A percentile compares a stretch with the other conserved stretches of the same genome.
phyloP scores from a whole-genome alignment of 2,113 vertebrate genomes.

The Crypturellus undulatus region DNA sequence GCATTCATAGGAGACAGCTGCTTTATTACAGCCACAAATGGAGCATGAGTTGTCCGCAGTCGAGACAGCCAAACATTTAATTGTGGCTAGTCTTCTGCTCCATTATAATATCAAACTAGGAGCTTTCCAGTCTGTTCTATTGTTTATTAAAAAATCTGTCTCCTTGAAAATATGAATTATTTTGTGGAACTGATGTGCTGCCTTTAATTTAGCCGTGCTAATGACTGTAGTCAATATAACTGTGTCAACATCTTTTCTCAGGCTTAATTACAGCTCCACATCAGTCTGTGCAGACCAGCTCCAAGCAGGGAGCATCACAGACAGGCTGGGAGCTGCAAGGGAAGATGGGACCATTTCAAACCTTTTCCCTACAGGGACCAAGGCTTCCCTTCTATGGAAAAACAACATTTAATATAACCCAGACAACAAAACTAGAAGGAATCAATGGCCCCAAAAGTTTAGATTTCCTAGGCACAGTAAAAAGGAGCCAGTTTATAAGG shows the following conservation, averaged over 20 bases:
- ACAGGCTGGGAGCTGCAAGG: neutral
- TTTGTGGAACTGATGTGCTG: neutral
- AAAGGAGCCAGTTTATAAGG: neutral
- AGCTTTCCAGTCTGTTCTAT: neutral
- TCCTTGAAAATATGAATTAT: neutral
- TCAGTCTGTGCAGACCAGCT: neutral
- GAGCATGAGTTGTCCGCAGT: neutral
- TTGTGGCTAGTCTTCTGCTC: neutral
- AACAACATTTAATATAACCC: neutral
- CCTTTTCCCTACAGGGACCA: neutral
- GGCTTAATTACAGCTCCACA: slow-evolving; percentile 10
- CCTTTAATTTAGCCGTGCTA: slow-evolving; percentile 39
- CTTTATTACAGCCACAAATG: neutral
- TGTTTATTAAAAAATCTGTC: neutral
- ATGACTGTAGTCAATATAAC: neutral
- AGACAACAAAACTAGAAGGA: neutral
- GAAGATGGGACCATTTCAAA: neutral
- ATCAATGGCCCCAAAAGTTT: neutral
- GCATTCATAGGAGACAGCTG: neutral
- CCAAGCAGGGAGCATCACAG: neutral
- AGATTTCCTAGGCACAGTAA: neutral
- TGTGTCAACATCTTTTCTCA: neutral
- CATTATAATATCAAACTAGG: neutral
- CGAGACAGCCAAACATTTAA: neutral
- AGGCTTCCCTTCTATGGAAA: neutral